Evolutionary conservation across 2,888 invertebrate genomes (phyloP).

Genomic region (Apamea anceps): DNA sequence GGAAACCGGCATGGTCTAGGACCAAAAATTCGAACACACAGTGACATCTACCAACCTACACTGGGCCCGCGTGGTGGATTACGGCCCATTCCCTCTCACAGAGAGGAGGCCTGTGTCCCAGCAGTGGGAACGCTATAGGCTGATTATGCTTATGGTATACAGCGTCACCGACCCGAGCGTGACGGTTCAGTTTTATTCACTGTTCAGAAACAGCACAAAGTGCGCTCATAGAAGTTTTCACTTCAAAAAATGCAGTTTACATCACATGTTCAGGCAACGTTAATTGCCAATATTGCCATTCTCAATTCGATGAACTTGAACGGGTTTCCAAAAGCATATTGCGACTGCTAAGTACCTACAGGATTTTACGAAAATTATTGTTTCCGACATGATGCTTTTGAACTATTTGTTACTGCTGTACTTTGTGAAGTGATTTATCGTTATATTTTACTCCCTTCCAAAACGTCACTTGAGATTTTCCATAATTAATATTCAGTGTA

Average conservation of each 20-base stretch:
- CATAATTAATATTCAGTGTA: slow-evolving; percentile 17
- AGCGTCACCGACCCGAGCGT: neutral
- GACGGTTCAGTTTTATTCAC: neutral
- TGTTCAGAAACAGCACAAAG: neutral
- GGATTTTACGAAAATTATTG: neutral
- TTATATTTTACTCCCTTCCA: slow-evolving; percentile 7
- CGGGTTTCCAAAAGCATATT: neutral
- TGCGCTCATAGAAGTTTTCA: neutral
- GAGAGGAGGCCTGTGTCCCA: too few species aligned
- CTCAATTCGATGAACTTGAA: slow-evolving; percentile 5
- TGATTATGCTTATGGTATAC: too few species aligned
- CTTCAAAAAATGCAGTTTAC: neutral
- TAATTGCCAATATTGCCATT: slow-evolving; percentile 7
- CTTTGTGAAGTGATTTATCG: neutral
- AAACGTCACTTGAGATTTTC: slow-evolving; percentile 23
- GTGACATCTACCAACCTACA: too few species aligned
- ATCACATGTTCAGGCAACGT: neutral
- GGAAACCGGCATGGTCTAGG: too few species aligned
- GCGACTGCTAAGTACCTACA: too few species aligned
- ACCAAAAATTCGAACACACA: too few species aligned
- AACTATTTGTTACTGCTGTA: slow-evolving; percentile 5
- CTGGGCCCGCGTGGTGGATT: too few species aligned
- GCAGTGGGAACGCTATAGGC: too few species aligned
- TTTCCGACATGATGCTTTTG: neutral
- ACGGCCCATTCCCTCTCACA: too few species aligned